Percentiles rank a stretch among this genome's conserved stretches.
These are phyloP conservation scores for Blastobasis lacticolella DNA, from an alignment of 2,888 invertebrate species.

Conservation along the genomic window DNA sequence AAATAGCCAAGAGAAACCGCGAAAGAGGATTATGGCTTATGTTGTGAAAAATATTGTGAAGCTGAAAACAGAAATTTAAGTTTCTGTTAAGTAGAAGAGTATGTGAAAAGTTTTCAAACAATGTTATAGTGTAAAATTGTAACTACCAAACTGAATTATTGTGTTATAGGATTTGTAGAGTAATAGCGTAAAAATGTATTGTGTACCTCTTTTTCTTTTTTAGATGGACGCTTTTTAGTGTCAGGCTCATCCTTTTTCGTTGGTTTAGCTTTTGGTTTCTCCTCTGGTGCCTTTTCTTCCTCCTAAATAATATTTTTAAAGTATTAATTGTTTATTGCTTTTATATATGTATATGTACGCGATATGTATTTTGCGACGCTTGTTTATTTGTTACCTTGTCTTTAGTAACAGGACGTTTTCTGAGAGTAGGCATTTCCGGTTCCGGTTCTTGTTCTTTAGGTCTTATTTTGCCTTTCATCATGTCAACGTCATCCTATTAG, in stretches of 20 bases:
- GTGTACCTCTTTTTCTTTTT: constrained; percentile 63
- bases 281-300: constrained; percentile 61
- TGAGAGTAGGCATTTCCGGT: constrained; percentile 54
- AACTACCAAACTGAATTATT: constrained; percentile 23
- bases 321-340: too few species aligned
- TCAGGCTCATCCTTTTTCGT: constrained; percentile 53
- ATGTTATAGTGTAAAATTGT: constrained; percentile 19
- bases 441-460: constrained; percentile 62
- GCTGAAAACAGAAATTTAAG: constrained; percentile 23
- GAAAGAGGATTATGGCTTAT: constrained; percentile 28
- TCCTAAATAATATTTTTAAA: constrained; percentile 37
- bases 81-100: constrained; percentile 19
- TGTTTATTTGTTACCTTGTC: constrained; percentile 46
- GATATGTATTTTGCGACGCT: too few species aligned
- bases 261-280: constrained; percentile 58
- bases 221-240: constrained; percentile 58
- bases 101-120: constrained; percentile 7
- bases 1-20: constrained; percentile 15
- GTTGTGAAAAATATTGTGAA: constrained; percentile 13
- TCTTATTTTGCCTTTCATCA: constrained; percentile 65
- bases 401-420: constrained; percentile 57
- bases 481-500: constrained; percentile 57
- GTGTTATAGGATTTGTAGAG: constrained; percentile 16
- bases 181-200: constrained; percentile 2
- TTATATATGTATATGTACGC: too few species aligned